Percentiles rank a stretch among this genome's conserved stretches.
These are phyloP conservation scores for Stenoptilia bipunctidactyla DNA, from an alignment of 2,888 invertebrate genomes.

Conservation along the genomic window DNA sequence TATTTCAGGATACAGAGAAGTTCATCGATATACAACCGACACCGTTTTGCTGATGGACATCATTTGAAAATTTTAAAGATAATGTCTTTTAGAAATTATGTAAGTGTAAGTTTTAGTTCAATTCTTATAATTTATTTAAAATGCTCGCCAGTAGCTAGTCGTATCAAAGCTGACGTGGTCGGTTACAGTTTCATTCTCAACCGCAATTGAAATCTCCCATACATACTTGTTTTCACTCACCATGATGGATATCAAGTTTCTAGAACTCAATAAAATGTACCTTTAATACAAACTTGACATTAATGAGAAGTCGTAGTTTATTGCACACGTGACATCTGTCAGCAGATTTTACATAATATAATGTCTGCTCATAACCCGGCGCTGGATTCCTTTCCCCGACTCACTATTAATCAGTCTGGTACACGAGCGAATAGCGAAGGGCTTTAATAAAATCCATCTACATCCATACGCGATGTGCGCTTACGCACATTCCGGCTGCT, in stretches of 20 bases:
- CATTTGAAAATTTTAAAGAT: constrained; percentile 27
- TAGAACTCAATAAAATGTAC: not conserved
- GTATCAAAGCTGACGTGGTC: not conserved
- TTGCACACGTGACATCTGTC: not conserved
- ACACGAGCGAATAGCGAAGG: constrained; percentile 26
- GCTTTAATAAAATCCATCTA: constrained; percentile 37
- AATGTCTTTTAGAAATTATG: constrained; percentile 62
- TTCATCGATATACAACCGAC: constrained; percentile 11
- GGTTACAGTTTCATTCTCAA: no score
- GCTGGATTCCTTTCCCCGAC: constrained; percentile 21
- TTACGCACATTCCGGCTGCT: constrained; percentile 39
- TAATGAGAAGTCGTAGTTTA: no score
- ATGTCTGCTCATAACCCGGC: constrained; percentile 5
- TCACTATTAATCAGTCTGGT: constrained; percentile 34
- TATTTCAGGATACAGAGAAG: constrained; percentile 22
- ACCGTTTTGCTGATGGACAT: constrained; percentile 30
- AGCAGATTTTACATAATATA: not conserved
- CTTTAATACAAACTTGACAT: not conserved
- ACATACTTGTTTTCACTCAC: not conserved
- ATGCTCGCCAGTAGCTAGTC: not conserved
- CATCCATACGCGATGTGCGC: constrained; percentile 24
- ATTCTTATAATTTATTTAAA: no score
- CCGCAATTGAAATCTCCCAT: no score
- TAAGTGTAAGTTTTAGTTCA: constrained; percentile 26
- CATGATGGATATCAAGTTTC: not conserved